These are phyloP conservation scores for Tympanoctomys barrerae DNA, from an alignment of 2,797 vertebrate genomes.

Conservation along the genomic window DNA sequence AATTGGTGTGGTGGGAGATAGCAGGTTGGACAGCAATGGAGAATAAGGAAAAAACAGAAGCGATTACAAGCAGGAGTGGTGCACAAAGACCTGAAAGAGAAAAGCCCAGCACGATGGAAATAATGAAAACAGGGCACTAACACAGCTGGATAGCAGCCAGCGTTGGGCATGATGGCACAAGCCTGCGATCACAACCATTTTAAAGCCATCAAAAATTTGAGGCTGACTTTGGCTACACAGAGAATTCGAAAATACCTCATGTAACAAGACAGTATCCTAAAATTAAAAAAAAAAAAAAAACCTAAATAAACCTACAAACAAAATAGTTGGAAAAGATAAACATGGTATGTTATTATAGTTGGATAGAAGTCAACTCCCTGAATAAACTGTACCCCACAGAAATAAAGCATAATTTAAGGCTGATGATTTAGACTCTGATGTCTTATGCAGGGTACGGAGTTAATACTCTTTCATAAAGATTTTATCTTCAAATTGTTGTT, in stretches of 20 bases:
- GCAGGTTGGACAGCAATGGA: not conserved
- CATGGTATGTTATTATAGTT: not conserved
- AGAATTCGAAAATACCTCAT: not conserved
- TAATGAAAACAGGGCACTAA: not conserved
- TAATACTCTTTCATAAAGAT: not conserved
- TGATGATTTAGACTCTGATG: not conserved
- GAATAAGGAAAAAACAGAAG: not conserved
- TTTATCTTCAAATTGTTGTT: conserved; percentile 26
- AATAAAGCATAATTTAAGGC: not conserved
- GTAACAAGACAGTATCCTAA: not conserved
- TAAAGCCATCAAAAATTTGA: not conserved
- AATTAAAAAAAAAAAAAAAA: not conserved
- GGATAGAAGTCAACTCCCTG: not conserved
- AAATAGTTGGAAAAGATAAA: not conserved
- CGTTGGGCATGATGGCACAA: not conserved
- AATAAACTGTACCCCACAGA: not conserved
- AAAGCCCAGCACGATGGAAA: not conserved
- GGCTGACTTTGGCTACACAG: not conserved
- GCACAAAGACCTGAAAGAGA: not conserved
- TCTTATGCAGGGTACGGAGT: not conserved
- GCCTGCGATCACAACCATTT: not conserved
- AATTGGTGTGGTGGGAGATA: not conserved
- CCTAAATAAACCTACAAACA: not conserved
- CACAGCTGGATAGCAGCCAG: not conserved
- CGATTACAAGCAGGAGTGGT: not conserved